phyloP scores from a whole-genome alignment of 2,888 invertebrate species.

The Melikaiella ostensackeni region DNA sequence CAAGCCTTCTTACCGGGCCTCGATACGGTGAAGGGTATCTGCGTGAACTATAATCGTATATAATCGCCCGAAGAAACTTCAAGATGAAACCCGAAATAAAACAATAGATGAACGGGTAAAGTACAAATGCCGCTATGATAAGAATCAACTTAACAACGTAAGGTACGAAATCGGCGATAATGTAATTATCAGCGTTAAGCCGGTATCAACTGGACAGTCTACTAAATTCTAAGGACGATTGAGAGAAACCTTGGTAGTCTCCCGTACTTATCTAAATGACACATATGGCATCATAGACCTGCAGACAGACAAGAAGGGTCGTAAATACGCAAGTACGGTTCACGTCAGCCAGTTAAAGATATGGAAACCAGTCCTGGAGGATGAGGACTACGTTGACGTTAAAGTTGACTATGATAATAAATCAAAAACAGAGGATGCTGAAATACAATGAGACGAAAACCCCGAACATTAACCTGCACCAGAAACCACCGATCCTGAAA shows the following conservation, averaged over 20 bases:
- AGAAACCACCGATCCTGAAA: neutral
- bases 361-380: neutral
- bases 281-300: slow-evolving; percentile 33
- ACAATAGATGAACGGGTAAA: too few relatives aligned
- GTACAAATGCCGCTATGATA: slow-evolving; percentile 20
- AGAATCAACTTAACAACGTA: neutral
- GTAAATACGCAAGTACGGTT: neutral
- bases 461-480: too few relatives aligned
- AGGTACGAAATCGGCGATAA: neutral
- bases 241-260: neutral
- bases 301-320: neutral
- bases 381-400: neutral
- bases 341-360: neutral
- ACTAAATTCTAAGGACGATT: slow-evolving; percentile 43
- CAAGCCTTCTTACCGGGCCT: too few relatives aligned
- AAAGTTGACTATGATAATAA: too few relatives aligned
- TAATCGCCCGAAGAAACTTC: too few relatives aligned
- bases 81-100: too few relatives aligned
- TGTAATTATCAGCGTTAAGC: slow-evolving; percentile 35
- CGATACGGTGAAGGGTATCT: too few relatives aligned
- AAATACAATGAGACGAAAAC: too few relatives aligned
- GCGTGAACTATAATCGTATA: too few relatives aligned
- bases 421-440: too few relatives aligned
- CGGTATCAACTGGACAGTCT: neutral
- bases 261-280: neutral